Conservation (phyloP, 1,140 invertebrate species). For the Achroia grisella region DNA sequence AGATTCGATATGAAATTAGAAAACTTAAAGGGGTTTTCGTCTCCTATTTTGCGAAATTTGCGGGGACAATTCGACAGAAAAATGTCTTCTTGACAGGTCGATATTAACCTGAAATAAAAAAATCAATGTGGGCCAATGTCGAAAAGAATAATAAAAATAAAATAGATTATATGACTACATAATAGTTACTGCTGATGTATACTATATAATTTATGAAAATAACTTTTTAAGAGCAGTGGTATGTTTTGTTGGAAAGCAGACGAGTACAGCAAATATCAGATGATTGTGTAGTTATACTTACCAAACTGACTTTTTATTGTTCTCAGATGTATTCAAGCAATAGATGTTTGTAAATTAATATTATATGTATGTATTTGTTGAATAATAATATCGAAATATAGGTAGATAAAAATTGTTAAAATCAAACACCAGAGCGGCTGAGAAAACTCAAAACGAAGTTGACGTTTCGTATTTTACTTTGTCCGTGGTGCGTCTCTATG, state of each 20-base stretch:
- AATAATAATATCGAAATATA: slow-evolving; percentile 22
- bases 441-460: slow-evolving; percentile 59
- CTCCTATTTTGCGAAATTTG: slow-evolving; percentile 72
- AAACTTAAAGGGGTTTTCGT: slow-evolving; percentile 72
- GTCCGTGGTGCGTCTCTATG: too few species aligned
- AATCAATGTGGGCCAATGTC: slow-evolving; percentile 58
- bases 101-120: slow-evolving; percentile 72
- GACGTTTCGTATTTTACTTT: slow-evolving; percentile 26
- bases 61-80: slow-evolving; percentile 58
- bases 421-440: slow-evolving; percentile 54
- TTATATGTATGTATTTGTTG: not conserved
- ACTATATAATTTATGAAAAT: too few species aligned
- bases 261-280: too few species aligned
- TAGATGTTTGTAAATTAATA: not conserved
- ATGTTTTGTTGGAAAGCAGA: too few species aligned
- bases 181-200: too few species aligned
- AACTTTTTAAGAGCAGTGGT: too few species aligned
- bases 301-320: not conserved
- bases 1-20: slow-evolving; percentile 72
- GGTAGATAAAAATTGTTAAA: slow-evolving; percentile 32
- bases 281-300: too few species aligned
- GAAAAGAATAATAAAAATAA: slow-evolving; percentile 5
- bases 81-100: slow-evolving; percentile 71
- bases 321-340: not conserved
- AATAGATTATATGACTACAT: too few species aligned